phyloP scores from a whole-genome alignment of 2,888 invertebrate species.

The Hirtodrosophila alboralis region DNA sequence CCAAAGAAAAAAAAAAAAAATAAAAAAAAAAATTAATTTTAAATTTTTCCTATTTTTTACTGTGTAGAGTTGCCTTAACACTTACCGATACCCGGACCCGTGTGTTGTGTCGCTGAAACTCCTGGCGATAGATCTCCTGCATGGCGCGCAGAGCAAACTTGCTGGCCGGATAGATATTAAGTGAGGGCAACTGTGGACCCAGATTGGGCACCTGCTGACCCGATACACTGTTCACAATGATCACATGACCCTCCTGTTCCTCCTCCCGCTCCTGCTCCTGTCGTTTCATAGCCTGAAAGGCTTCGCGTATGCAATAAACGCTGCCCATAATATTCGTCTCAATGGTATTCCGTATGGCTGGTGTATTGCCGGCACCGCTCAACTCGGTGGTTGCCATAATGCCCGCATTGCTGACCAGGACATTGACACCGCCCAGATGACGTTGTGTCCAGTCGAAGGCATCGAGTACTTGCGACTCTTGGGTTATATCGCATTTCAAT shows the following conservation, averaged over 20 bases:
- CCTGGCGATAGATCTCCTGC: conserved; percentile 83
- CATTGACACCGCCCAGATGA: conserved; percentile 86
- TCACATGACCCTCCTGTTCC: conserved; percentile 85
- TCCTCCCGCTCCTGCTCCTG: conserved; percentile 78
- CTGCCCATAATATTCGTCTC: conserved; percentile 85
- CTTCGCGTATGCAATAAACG: conserved; percentile 85
- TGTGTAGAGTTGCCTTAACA: too few relatives aligned
- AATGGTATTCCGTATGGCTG: conserved; percentile 82
- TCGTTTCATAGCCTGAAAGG: conserved; percentile 85
- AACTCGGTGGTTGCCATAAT: conserved; percentile 81
- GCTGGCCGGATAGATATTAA: conserved; percentile 83
- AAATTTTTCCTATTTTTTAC: too few relatives aligned
- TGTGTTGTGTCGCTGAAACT: conserved; percentile 80
- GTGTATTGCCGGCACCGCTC: conserved; percentile 59
- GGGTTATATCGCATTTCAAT: conserved; percentile 84
- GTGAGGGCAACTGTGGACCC: conserved; percentile 78
- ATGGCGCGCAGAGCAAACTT: conserved; percentile 84
- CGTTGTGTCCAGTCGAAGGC: conserved; percentile 85
- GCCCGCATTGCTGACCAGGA: conserved; percentile 87
- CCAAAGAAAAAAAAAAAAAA: too few relatives aligned
- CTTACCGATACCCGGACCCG: conserved; percentile 83
- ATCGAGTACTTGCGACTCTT: conserved; percentile 85
- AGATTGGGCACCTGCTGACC: conserved; percentile 83
- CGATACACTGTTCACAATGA: conserved; percentile 84
- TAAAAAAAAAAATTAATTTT: too few relatives aligned